These are phyloP conservation scores for Eleutherodactylus coqui DNA, from an alignment of 2,797 vertebrate genomes.

Conservation along the genomic window DNA sequence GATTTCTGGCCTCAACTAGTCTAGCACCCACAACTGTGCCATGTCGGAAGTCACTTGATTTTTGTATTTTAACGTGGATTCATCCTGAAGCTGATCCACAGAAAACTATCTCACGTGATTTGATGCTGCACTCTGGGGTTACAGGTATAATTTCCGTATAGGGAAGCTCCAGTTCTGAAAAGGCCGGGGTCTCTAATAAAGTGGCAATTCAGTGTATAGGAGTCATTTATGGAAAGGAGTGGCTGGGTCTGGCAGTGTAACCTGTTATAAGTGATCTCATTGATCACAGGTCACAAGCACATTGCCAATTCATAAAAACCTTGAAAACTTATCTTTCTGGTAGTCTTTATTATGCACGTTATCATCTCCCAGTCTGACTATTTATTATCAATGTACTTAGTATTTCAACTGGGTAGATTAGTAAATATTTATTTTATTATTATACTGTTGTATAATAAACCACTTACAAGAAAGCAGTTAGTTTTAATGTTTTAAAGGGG, in stretches of 20 bases:
- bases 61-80: no score
- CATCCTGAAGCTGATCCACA: no score
- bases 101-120: no score
- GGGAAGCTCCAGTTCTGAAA: no score
- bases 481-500: not conserved
- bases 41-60: no score
- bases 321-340: constrained; percentile 12
- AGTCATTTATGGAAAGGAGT: not conserved
- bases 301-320: not conserved
- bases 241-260: not conserved
- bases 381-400: not conserved
- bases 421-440: not conserved
- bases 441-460: not conserved
- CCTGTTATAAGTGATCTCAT: not conserved
- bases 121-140: no score
- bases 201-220: no score
- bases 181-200: no score
- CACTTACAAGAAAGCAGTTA: not conserved
- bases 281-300: not conserved
- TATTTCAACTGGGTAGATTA: not conserved
- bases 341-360: not conserved
- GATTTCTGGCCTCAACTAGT: no score
- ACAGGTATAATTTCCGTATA: no score
- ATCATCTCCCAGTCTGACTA: not conserved
- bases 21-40: no score